phyloP scores from a whole-genome alignment of 2,113 vertebrate species.

The Entosphenus tridentatus region DNA sequence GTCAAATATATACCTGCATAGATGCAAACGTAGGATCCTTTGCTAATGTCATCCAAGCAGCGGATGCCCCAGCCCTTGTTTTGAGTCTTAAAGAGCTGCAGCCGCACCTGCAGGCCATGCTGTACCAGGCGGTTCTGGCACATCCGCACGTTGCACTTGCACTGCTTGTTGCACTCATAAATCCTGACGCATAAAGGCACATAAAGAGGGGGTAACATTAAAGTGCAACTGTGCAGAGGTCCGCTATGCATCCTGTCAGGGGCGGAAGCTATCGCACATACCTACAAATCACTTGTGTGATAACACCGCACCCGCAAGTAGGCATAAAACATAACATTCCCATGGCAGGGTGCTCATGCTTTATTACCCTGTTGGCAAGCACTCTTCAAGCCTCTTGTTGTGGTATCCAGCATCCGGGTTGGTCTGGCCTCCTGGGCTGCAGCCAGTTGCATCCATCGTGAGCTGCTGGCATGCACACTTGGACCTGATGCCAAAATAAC shows the following conservation, averaged over 20 bases:
- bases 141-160: conserved; percentile 55
- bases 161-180: conserved; percentile 27
- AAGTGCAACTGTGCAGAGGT: neutral
- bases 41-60: conserved; percentile 78
- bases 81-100: conserved; percentile 95
- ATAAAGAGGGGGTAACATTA: neutral
- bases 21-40: conserved; percentile 89
- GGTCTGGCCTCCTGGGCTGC: conserved; percentile 61
- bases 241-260: neutral
- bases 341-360: neutral
- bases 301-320: too few relatives aligned
- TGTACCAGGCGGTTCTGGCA: conserved; percentile 83
- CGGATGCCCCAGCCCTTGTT: conserved; percentile 98
- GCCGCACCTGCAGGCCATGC: conserved; percentile 71
- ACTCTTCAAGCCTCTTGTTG: conserved; percentile 73
- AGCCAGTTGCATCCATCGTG: conserved; percentile 64
- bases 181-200: neutral
- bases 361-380: conserved; percentile 71
- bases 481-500: conserved; percentile 24
- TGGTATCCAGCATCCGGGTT: conserved; percentile 57
- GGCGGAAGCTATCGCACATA: too few relatives aligned
- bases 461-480: conserved; percentile 85
- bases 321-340: too few relatives aligned
- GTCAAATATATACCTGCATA: conserved; percentile 43
- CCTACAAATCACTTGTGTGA: too few relatives aligned